These are phyloP conservation scores for Spheniscus humboldti DNA, from an alignment of 2,797 vertebrate species.

Conservation along the genomic window DNA sequence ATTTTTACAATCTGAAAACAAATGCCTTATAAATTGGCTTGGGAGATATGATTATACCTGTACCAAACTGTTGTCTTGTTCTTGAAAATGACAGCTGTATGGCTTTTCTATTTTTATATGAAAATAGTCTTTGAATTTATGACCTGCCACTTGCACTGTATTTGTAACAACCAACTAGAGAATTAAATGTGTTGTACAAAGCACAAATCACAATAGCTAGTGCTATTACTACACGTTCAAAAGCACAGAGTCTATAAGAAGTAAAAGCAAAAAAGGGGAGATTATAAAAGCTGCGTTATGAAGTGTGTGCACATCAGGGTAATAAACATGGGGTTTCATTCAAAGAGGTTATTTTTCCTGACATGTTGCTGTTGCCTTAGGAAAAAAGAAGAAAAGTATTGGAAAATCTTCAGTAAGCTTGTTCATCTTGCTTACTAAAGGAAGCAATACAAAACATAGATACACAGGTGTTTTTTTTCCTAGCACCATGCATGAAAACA, in stretches of 20 bases:
- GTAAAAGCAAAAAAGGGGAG: background rate
- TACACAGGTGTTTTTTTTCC: background rate
- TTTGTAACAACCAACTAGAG: background rate
- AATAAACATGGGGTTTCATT: background rate
- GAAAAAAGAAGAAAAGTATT: background rate
- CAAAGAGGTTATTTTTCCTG: background rate
- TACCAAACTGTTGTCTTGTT: background rate
- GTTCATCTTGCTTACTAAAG: background rate
- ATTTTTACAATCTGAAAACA: background rate
- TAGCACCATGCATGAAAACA: background rate
- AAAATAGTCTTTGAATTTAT: conserved; percentile 3
- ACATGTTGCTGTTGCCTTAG: background rate
- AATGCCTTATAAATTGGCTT: background rate
- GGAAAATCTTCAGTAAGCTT: background rate
- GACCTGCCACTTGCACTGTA: background rate
- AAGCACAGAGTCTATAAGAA: background rate
- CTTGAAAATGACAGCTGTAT: background rate
- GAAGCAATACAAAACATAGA: background rate
- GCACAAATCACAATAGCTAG: background rate
- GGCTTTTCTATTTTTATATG: background rate
- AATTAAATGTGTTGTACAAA: background rate
- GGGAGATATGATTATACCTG: background rate
- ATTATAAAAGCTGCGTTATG: background rate
- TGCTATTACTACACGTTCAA: background rate
- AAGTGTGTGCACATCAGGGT: background rate